phyloP scores from a whole-genome alignment of 1,140 invertebrate species.

The Tetranychus urticae region DNA sequence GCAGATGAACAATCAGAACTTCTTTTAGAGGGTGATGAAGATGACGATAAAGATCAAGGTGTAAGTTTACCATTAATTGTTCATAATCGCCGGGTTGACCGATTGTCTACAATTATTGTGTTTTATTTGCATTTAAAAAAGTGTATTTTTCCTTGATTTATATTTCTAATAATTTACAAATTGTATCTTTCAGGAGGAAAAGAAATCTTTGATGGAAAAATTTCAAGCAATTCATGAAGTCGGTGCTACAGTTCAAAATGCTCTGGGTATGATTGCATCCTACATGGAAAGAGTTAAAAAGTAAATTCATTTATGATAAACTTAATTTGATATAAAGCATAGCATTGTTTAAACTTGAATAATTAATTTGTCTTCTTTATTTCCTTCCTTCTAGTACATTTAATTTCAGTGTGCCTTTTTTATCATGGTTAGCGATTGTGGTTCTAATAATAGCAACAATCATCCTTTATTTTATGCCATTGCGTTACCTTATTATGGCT shows the following conservation, averaged over 20 bases:
- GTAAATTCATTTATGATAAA: constrained; percentile 29
- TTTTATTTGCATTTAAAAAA: neutral
- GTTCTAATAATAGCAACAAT: constrained; percentile 25
- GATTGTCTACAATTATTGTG: neutral
- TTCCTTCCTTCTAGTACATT: constrained; percentile 45
- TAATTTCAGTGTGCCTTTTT: constrained; percentile 88
- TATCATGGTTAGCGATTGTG: constrained; percentile 67
- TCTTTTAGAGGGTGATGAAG: constrained; percentile 34
- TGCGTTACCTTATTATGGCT: constrained; percentile 70
- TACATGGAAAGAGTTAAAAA: constrained; percentile 78
- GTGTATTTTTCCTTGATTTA: neutral
- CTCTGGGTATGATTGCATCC: constrained; percentile 63
- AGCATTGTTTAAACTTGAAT: neutral
- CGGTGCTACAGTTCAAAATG: constrained; percentile 74
- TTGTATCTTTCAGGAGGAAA: constrained; percentile 47
- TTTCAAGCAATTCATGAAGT: constrained; percentile 86
- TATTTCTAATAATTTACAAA: neutral
- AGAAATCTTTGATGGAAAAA: constrained; percentile 77
- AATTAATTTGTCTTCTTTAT: neutral
- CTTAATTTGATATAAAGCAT: neutral
- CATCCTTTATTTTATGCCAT: constrained; percentile 68
- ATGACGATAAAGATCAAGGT: constrained; percentile 21
- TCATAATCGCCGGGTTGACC: neutral
- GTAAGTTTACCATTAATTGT: neutral
- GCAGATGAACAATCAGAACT: constrained; percentile 23